Evolutionary conservation across 2,797 vertebrate genomes (phyloP).

Genomic region (Manis pentadactyla): DNA sequence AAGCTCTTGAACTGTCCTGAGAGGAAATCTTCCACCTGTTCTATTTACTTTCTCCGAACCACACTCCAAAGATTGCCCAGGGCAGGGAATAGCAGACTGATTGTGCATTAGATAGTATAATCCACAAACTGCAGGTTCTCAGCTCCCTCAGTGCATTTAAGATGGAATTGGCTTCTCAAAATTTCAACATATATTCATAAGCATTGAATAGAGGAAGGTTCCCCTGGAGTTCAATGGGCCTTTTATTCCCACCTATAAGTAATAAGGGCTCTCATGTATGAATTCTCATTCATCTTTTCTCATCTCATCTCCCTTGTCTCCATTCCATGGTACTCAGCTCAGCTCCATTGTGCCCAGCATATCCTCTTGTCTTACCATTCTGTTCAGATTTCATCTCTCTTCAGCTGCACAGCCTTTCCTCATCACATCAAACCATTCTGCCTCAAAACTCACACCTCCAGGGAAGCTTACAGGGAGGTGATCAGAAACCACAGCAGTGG

Average conservation of each 20-base stretch:
- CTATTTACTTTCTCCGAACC: constrained; percentile 45
- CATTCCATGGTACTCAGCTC: constrained; percentile 8
- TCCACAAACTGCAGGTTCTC: background rate
- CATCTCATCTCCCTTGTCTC: constrained; percentile 37
- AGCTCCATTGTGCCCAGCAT: constrained; percentile 41
- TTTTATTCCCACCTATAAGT: constrained; percentile 57
- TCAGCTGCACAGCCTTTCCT: constrained; percentile 39
- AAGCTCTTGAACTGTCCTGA: background rate
- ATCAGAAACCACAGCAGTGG: constrained; percentile 38
- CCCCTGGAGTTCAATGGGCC: constrained; percentile 20
- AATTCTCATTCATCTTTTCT: constrained; percentile 55
- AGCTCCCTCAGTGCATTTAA: constrained; percentile 19
- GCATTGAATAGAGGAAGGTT: constrained; percentile 49
- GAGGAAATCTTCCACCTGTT: constrained; percentile 24
- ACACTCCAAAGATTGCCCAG: background rate
- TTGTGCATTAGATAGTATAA: constrained; percentile 18
- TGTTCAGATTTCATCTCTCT: constrained; percentile 47
- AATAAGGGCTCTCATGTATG: constrained; percentile 48
- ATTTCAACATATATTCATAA: constrained; percentile 44
- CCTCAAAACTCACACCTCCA: constrained; percentile 45
- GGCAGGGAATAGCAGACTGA: background rate
- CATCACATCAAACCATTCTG: constrained; percentile 59
- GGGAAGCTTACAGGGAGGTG: constrained; percentile 35
- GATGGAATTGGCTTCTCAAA: constrained; percentile 45
- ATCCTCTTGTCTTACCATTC: constrained; percentile 30